These are phyloP conservation scores for Caenorhabditis doughertyi DNA, from an alignment of 2,888 invertebrate genomes.

Conservation along the genomic window DNA sequence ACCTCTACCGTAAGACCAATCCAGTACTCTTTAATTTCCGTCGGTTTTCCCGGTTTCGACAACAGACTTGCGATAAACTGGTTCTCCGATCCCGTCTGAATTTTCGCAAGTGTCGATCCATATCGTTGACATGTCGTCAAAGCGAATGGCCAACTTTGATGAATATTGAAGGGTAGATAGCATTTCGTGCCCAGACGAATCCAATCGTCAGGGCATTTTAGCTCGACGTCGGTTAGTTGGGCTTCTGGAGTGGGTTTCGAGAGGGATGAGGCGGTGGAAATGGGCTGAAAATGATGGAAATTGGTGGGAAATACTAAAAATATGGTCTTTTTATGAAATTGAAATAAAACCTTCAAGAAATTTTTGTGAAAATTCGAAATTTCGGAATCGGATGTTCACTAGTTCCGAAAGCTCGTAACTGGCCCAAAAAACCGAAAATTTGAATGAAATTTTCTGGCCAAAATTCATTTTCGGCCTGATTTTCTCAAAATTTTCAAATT, in stretches of 20 bases:
- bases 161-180: constrained; percentile 74
- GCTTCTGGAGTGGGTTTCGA: constrained; percentile 44
- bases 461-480: no score
- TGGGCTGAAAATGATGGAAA: constrained; percentile 33
- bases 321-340: no score
- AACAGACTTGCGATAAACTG: constrained; percentile 92
- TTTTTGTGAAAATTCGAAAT: no score
- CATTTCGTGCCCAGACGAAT: constrained; percentile 79
- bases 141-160: constrained; percentile 82
- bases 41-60: constrained; percentile 79
- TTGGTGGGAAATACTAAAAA: neutral
- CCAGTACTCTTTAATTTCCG: constrained; percentile 75
- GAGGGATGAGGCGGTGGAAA: neutral
- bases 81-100: constrained; percentile 93
- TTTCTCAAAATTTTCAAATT: no score
- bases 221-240: constrained; percentile 70
- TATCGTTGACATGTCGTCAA: constrained; percentile 87
- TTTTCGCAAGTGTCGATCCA: constrained; percentile 94
- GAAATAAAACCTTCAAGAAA: no score
- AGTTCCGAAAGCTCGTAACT: no score
- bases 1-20: constrained; percentile 74
- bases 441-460: no score
- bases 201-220: constrained; percentile 82
- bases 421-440: no score
- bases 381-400: no score